Conservation (phyloP, 2,888 invertebrate species). For the Ligdia adustata region DNA sequence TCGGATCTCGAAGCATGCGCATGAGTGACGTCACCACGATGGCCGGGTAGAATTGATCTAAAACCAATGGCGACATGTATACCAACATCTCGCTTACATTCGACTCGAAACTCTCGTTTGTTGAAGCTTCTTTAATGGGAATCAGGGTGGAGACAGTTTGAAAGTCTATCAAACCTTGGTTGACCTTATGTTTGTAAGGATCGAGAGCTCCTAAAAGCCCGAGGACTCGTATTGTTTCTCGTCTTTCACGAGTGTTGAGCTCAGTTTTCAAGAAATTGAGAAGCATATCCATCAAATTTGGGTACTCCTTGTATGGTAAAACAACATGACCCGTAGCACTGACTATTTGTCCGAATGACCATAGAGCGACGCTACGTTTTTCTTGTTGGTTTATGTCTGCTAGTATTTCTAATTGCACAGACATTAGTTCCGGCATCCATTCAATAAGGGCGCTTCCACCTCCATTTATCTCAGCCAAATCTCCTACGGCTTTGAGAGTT, state of each 20-base stretch:
- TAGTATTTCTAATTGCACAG: constrained; percentile 95
- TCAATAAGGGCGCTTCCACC: constrained; percentile 93
- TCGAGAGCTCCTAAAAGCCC: constrained; percentile 98
- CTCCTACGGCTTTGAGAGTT: constrained; percentile 96
- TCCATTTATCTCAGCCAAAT: constrained; percentile 95
- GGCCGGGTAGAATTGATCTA: constrained; percentile 99
- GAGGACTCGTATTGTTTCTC: constrained; percentile 96
- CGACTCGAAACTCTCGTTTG: constrained; percentile 82
- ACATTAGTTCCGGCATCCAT: constrained; percentile 94
- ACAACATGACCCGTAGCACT: constrained; percentile 98
- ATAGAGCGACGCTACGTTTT: constrained; percentile 96
- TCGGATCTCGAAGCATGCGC: constrained; percentile 96
- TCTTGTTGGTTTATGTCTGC: constrained; percentile 97
- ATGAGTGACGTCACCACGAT: constrained; percentile 98
- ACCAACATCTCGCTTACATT: constrained; percentile 97
- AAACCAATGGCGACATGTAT: constrained; percentile 92
- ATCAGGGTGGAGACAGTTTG: constrained; percentile 92
- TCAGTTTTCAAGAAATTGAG: constrained; percentile 98
- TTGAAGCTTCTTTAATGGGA: constrained; percentile 87
- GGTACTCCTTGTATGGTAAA: constrained; percentile 97
- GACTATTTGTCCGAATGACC: constrained; percentile 97
- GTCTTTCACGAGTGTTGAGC: constrained; percentile 92
- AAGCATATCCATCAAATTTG: constrained; percentile 94
- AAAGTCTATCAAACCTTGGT: constrained; percentile 95
- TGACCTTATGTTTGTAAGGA: constrained; percentile 98